Evolutionary conservation across 2,113 vertebrate species (phyloP).

Genomic region (Urocolius indicus): DNA sequence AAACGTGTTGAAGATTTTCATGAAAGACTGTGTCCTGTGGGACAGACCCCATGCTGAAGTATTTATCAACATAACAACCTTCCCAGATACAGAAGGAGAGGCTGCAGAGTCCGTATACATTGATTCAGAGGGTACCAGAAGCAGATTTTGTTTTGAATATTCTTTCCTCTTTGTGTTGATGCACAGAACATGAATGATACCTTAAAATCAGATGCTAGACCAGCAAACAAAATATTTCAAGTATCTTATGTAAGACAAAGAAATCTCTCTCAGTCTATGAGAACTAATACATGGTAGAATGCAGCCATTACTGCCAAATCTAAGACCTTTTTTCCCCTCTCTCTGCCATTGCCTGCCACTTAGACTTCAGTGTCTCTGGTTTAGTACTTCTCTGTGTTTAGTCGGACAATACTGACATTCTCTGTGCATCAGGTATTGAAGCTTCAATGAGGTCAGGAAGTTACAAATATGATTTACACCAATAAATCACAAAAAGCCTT

Average conservation of each 20-base stretch:
- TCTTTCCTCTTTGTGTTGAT: background rate
- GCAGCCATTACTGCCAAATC: background rate
- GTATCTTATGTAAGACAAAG: background rate
- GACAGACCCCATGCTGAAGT: accelerated
- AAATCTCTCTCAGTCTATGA: background rate
- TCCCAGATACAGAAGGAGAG: background rate
- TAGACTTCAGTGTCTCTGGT: background rate
- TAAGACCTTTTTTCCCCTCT: background rate
- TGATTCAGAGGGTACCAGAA: background rate
- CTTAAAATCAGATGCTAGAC: background rate
- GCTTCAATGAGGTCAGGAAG: background rate
- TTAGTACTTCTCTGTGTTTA: background rate
- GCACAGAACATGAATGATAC: accelerated
- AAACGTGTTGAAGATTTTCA: accelerated
- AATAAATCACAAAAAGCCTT: background rate
- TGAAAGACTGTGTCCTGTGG: background rate
- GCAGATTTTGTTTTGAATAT: background rate
- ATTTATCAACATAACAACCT: background rate
- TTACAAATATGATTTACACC: background rate
- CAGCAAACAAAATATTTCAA: background rate
- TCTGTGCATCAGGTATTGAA: background rate
- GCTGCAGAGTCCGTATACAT: background rate
- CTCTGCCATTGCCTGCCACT: background rate
- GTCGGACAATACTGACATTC: background rate
- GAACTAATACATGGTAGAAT: background rate